Percentiles rank a stretch among this genome's conserved stretches.
These are phyloP conservation scores for Platanista minor DNA, from an alignment of 2,113 vertebrate genomes.

Conservation along the genomic window DNA sequence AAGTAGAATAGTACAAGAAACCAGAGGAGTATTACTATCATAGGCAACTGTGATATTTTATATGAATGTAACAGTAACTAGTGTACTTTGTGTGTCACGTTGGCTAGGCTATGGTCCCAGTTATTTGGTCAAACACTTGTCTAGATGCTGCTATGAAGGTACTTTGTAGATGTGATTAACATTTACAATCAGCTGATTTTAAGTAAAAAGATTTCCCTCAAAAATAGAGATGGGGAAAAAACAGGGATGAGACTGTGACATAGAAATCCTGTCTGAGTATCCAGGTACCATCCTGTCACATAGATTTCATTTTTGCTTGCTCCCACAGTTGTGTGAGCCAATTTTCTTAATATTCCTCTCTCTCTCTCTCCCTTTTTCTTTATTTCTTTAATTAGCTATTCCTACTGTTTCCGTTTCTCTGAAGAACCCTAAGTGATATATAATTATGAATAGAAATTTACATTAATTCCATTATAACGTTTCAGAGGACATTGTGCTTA, in stretches of 20 bases:
- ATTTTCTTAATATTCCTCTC: background rate
- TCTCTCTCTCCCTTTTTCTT: background rate
- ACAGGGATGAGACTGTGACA: background rate
- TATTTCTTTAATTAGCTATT: background rate
- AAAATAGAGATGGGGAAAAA: background rate
- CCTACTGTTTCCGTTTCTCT: background rate
- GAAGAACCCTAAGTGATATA: background rate
- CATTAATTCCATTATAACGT: background rate
- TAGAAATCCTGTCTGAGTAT: background rate
- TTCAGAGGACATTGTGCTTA: background rate
- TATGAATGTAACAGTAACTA: background rate
- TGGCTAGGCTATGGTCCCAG: background rate
- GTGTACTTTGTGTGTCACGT: background rate
- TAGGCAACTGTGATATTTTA: background rate
- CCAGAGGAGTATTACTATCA: background rate
- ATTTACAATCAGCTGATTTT: background rate
- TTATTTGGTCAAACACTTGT: background rate
- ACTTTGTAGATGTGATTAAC: background rate
- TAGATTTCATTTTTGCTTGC: background rate
- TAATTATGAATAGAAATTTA: background rate
- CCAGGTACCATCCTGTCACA: background rate
- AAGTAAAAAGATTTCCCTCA: background rate
- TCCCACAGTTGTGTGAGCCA: accelerated
- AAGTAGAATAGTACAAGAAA: background rate
- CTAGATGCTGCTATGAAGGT: background rate